Base-by-base conservation (phyloP, 1,140 invertebrate genomes). In the Anadara kagoshimensis region DNA sequence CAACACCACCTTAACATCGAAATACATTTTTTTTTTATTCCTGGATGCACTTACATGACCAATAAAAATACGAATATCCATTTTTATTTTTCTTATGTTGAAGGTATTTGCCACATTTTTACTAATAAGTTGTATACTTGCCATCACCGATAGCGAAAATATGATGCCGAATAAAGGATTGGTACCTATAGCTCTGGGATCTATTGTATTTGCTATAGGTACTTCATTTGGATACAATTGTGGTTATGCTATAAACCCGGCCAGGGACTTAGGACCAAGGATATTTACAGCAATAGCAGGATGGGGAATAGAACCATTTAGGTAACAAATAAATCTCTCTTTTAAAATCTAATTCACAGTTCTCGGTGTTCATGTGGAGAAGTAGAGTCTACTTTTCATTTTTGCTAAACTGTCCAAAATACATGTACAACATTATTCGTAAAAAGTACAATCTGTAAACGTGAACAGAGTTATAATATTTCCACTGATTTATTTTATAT, bases 211-310 rank as follows among this genome's bases (percentile, higher is more conserved):
- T 11, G 89, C 84, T 22, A 91, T 93, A 67, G 90, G 91, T 29
- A 87, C 92, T 76, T 87, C 91, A 20, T 91, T 92, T 79, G 88
- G 86, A 10, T 79, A 87, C 53, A 93, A 93, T 84, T 92, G 91
- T 74, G 92, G 92, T 26, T 92, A 91, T 69, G 91, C 92, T 4
- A 88, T 94, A 63, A 93, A 93, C 85, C 93, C 93, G 16, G 93
- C 93, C 10, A 83, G 93, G 63, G 93, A 93, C 83, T 84, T 93
- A 5, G 89, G 90, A 0, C 93, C 93, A 5, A 82, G 92, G 56
- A 65, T 92, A 12, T 92, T 93, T 78, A 90, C 91, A 0, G 79
- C 89, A 0, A 78, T 92, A 10, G 90, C 89, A 51, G 92, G 92
- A 8, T 93, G 92, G 90, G 92, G 92, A 7, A 64, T 72, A 57